Base-by-base conservation (phyloP, 2,797 vertebrate species). In the Pangasius krempfi region DNA sequence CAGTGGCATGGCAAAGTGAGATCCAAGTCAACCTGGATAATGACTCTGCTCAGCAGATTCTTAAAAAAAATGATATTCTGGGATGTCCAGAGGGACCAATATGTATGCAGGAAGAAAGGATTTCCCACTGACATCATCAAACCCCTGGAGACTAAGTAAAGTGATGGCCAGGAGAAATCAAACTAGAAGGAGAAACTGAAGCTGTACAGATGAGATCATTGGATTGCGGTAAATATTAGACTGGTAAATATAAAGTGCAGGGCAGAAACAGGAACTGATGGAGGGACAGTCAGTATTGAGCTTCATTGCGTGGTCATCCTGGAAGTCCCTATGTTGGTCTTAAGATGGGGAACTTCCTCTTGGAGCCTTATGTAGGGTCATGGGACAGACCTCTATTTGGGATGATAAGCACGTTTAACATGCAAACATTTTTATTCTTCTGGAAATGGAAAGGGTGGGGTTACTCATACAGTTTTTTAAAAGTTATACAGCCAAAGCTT, bases 241-340 rank as follows among this genome's bases (percentile, higher is more conserved):
- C 25, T 47, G 13, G 25, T 47, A 9, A 44, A 64, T 47, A 64
- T 47, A 47, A 54, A 50, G 30, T 85, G 5, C 47, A 68, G 64
- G 64, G 8, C 64, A 7, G 50, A 85, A 70, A 85, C 64, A 70
- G 83, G 83, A 72, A 85, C 18, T 54, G 18, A 37, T 54, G 47
- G 64, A 72, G 64, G 70, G 30, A 54, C 47, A 54, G 83, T 54
- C 47, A 33, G 64, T 10, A 22, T 70, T 37, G 20, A 52, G 62
- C 81, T 84, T 84, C 44, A 5, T 44, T 84, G 44, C 68, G 62
- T 70, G 10, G 83, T 33, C 64, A 70, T 84, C 44, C 47, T 52
- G 25, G 60, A 66, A 84, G 62, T 3, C 82, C 18, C 44, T 50
- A 4, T 52, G 40, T 68, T 70, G 30, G 12, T 70, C 10, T 54